Evolutionary conservation across 2,888 invertebrate genomes (phyloP).

Genomic region (Drosophila austrosaltans): DNA sequence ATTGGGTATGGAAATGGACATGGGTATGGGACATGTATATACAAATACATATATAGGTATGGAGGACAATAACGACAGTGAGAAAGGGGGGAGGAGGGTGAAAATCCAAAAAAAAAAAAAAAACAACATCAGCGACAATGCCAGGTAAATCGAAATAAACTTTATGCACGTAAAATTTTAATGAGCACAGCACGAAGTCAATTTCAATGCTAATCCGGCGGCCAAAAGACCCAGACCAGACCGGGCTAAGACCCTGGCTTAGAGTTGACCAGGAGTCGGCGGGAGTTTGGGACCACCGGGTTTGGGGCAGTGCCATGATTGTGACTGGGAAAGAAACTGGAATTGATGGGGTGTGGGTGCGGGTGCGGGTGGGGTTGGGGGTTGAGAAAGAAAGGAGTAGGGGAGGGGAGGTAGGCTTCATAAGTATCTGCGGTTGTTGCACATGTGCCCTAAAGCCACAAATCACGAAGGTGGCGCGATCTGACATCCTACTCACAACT

Average conservation of each 20-base stretch:
- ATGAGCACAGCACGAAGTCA: conserved; percentile 78
- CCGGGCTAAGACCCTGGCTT: conserved; percentile 15
- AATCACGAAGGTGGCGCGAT: conserved; percentile 78
- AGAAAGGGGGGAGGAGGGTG: conserved; percentile 11
- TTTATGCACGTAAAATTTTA: conserved; percentile 79
- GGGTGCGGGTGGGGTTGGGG: not conserved
- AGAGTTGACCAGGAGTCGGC: conserved; percentile 61
- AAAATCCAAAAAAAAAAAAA: conserved; percentile 20
- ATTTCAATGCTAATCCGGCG: conserved; percentile 78
- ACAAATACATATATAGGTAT: conserved; percentile 17
- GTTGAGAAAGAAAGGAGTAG: no score
- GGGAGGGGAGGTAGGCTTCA: not conserved
- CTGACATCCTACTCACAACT: conserved; percentile 74
- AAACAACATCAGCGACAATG: conserved; percentile 43
- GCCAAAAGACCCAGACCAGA: conserved; percentile 51
- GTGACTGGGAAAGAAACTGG: conserved; percentile 12
- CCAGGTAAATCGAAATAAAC: conserved; percentile 73
- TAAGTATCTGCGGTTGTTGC: conserved; percentile 34
- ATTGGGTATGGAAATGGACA: conserved; percentile 17
- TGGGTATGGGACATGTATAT: conserved; percentile 1
- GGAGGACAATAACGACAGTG: conserved; percentile 18
- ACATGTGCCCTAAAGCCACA: conserved; percentile 74
- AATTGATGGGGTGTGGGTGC: not conserved
- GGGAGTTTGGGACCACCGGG: conserved; percentile 55
- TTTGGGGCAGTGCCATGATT: conserved; percentile 10